Base-by-base conservation (phyloP, 2,113 vertebrate species). In the Ophthalmolycus amberensis region DNA sequence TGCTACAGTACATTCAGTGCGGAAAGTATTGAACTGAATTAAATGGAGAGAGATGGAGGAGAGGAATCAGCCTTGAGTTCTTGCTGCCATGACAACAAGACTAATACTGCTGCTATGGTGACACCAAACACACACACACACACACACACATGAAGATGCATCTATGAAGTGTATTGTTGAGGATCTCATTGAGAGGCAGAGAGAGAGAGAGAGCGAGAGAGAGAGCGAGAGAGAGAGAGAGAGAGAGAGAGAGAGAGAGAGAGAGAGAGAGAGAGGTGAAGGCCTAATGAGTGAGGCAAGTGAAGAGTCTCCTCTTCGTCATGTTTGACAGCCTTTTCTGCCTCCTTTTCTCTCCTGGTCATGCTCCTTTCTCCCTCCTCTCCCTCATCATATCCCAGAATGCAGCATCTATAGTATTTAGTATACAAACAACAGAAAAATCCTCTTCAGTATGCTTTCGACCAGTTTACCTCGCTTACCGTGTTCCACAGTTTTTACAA, bases 71-170 rank as follows among this genome's bases (percentile, higher is more conserved):
- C 87, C 85, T 87, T 89, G 90, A 85, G 71, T 64, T 75, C 69
- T 16, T 68, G 89, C 84, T 88, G 80, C 84, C 87, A 84, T 91
- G 91, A 88, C 88, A 87, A 92, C 90, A 71, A 63, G 62, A 67
- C 71, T 40, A 46, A 62, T 64, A 32, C 37, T 14, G 87, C 89
- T 89, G 82, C 91, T 38, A 88, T 89, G 84, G 85, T 9, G 68
- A 91, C 85, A 44, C 60, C 62, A 65, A 37, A 64, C 40, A 67
- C 78, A 70, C 42, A 77, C 62, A 64, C 34, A 77, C 65, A 46
- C 46, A 62, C 32, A 63, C 58, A 76, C 1, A 66, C 32, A 81
- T 14, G 60, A 38, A 68, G 37, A 89, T 63, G 69, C 40, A 59
- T 72, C 56, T 68, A 32, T 69, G 80, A 71, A 73, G 74, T 54